These are phyloP conservation scores for Ancistrus triradiatus DNA, from an alignment of 2,113 vertebrate genomes.

Conservation along the genomic window DNA sequence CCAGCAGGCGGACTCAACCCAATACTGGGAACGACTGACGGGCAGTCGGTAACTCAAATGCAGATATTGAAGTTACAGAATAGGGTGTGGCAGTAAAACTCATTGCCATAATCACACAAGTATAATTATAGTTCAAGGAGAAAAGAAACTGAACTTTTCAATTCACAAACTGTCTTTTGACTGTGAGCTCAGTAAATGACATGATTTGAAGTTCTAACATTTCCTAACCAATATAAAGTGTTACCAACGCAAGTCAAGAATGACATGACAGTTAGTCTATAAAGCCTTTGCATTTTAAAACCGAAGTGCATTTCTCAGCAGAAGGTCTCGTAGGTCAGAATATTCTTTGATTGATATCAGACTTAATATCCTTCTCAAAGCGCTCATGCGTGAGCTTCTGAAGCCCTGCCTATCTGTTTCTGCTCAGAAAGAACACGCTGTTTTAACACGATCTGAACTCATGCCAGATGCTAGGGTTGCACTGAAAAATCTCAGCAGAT, in stretches of 20 bases:
- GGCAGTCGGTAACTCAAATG: too few relatives aligned
- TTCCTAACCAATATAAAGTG: not conserved
- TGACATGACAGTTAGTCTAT: not conserved
- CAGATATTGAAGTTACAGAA: too few relatives aligned
- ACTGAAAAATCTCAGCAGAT: conserved; percentile 40
- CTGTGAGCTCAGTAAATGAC: too few relatives aligned
- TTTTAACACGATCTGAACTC: conserved; percentile 41
- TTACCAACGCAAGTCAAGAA: too few relatives aligned
- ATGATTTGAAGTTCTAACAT: too few relatives aligned
- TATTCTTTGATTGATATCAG: conserved; percentile 3
- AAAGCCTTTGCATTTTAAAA: not conserved
- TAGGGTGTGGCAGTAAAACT: too few relatives aligned
- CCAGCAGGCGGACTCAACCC: too few relatives aligned
- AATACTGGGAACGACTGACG: too few relatives aligned
- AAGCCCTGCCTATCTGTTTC: conserved; percentile 30
- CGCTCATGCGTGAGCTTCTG: not conserved
- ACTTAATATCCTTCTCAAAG: not conserved
- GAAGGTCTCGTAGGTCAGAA: not conserved
- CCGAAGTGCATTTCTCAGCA: not conserved
- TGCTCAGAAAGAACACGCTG: conserved; percentile 28
- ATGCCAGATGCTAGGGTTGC: conserved; percentile 42
- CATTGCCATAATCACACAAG: too few relatives aligned
- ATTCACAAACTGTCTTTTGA: too few relatives aligned
- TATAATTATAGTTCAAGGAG: too few relatives aligned
- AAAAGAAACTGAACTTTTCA: too few relatives aligned